These are phyloP conservation scores for Athene noctua DNA, from an alignment of 2,113 vertebrate species.

Conservation along the genomic window DNA sequence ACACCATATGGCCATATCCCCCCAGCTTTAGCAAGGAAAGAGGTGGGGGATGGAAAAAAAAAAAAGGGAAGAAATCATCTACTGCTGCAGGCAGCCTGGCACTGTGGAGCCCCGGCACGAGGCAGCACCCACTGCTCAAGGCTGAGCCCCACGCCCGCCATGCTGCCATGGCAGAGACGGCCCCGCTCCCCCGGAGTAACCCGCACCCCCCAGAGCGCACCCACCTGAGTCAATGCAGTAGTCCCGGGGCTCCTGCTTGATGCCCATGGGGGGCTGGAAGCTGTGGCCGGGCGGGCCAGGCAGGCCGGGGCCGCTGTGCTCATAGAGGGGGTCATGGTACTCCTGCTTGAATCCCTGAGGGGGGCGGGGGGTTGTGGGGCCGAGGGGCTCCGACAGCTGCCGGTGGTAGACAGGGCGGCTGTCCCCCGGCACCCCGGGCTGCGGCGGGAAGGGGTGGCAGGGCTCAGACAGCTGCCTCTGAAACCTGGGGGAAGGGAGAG, in stretches of 20 bases:
- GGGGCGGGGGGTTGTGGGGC: constrained; percentile 74
- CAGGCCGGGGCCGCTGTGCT: constrained; percentile 82
- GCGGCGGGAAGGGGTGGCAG: constrained; percentile 81
- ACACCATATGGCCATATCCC: rapidly evolving
- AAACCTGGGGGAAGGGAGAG: constrained; percentile 76
- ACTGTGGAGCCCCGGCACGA: not conserved
- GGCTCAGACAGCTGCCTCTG: constrained; percentile 96
- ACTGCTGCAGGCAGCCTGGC: not conserved
- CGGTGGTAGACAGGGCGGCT: constrained; percentile 87
- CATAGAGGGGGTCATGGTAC: constrained; percentile 88
- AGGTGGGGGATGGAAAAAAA: not conserved
- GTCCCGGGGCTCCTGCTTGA: constrained; percentile 95
- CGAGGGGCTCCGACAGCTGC: constrained; percentile 92
- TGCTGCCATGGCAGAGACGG: rapidly evolving
- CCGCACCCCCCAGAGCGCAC: not conserved
- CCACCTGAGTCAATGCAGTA: constrained; percentile 96
- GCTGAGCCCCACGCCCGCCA: rapidly evolving
- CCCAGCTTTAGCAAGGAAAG: not conserved
- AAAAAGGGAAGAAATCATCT: not conserved
- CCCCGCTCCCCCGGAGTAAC: not conserved
- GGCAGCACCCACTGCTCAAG: rapidly evolving
- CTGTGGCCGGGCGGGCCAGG: constrained; percentile 72
- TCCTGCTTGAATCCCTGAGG: constrained; percentile 94
- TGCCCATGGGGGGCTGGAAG: constrained; percentile 88
- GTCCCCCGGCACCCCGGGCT: constrained; percentile 78